A percentile compares a stretch with the other conserved stretches of the same genome.
Evolutionary conservation across 2,888 invertebrate genomes (phyloP).

Genomic region (Nephrotoma appendiculata): DNA sequence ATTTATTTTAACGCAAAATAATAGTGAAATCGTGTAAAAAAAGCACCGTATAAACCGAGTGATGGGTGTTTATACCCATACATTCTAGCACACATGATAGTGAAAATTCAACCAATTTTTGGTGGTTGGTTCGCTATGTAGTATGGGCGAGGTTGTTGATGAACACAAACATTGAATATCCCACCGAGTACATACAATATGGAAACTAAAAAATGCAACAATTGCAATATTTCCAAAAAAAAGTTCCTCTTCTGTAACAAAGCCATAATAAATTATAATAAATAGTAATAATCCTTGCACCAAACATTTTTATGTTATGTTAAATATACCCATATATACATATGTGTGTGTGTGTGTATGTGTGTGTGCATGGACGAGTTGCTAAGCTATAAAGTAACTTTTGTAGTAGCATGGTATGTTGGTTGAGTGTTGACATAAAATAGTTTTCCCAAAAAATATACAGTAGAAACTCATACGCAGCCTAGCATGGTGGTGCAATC

Average conservation of each 20-base stretch:
- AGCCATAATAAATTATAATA: neutral
- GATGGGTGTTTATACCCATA: too few species aligned
- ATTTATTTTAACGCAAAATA: too few species aligned
- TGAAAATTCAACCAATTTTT: neutral
- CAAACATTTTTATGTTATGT: neutral
- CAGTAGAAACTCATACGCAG: neutral
- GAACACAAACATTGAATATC: neutral
- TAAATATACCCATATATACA: neutral
- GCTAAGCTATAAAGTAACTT: neutral
- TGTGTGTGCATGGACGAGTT: neutral
- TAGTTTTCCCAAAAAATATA: neutral
- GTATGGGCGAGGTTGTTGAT: neutral
- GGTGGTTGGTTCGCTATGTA: neutral
- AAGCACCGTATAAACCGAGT: too few species aligned
- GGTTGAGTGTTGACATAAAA: neutral
- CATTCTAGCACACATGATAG: neutral
- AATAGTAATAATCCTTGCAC: neutral
- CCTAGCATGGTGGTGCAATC: neutral
- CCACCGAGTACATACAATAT: neutral
- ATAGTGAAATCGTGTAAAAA: too few species aligned
- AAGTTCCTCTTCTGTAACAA: neutral
- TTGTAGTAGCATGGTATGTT: neutral
- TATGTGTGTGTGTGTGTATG: too few species aligned
- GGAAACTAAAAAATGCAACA: neutral
- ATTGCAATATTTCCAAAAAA: neutral